Percentiles rank a stretch among this genome's conserved stretches.
Conservation (phyloP, 2,797 vertebrate species). For the Coilia nasus region DNA sequence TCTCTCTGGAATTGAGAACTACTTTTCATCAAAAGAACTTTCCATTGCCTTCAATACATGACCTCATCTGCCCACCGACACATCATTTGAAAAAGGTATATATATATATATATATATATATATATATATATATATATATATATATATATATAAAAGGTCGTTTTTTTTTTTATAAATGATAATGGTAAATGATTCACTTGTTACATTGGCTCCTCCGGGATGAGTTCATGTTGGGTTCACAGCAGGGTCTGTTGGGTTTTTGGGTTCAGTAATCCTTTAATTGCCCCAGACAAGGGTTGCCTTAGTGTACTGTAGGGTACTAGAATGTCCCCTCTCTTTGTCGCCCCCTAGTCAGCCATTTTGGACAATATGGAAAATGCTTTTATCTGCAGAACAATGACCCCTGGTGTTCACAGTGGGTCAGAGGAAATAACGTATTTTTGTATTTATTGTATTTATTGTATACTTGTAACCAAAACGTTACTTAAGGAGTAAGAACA, state of each 20-base stretch:
- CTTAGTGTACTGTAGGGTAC: neutral
- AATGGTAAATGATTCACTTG: too few relatives aligned
- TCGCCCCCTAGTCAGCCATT: neutral
- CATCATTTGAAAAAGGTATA: neutral
- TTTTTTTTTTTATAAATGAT: too few relatives aligned
- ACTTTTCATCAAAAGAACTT: neutral
- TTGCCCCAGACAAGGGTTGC: neutral
- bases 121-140: neutral
- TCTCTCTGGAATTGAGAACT: neutral
- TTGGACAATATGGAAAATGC: conserved; percentile 25
- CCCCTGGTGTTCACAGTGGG: conserved; percentile 39
- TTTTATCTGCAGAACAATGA: conserved; percentile 31
- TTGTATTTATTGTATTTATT: conserved; percentile 76
- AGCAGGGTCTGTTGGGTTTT: neutral
- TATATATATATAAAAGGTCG: too few relatives aligned
- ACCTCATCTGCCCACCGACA: neutral
- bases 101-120: neutral
- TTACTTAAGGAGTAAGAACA: neutral
- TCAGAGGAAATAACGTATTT: conserved; percentile 65
- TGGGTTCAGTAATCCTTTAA: neutral
- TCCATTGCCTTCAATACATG: neutral
- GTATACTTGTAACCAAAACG: conserved; percentile 69
- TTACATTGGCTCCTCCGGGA: too few relatives aligned
- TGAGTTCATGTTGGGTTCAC: neutral
- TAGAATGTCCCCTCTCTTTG: neutral